Base-by-base conservation (phyloP, 2,113 vertebrate species). In the Actenoides lindsayi region DNA sequence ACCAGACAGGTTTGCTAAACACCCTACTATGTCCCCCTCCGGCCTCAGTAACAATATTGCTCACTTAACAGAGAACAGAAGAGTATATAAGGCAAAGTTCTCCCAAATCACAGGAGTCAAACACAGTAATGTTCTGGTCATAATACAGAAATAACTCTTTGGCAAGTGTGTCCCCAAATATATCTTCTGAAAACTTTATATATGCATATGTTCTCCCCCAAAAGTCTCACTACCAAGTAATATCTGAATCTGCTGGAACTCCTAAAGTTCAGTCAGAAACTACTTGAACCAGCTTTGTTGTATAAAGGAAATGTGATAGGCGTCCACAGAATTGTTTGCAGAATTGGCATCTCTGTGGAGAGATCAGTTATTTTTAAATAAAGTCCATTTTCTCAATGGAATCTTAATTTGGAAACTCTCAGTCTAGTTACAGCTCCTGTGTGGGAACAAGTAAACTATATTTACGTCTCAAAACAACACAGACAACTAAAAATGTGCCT, bases 391-490 rank as follows among this genome's bases (percentile, higher is more conserved):
- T 70, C 44, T 64, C 56, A 48, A 59, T 27, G 28, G 24, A 59
- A 64, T 65, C 46, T 79, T 65, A 33, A 70, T 69, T 74, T 83
- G 35, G 31, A 75, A 87, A 59, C 59, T 77, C 17, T 78, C 46
- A 50, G 10, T 79, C 44, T 56, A 79, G n/a, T 87, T 89, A 74
- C 70, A 82, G 27, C 14, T 78, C 56, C 33, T 57, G 4, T 65
- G 57, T 46, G 56, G 41, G 75, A 54, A 6, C 11, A 33, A 42
- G n/a, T 68, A 88, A 67, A 67, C 41, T 81, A 57, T 57, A 81
- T 41, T 88, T 85, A 83, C 83, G 24, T 42, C 54, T 87, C 79
- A 91, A 90, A 90, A 93, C 41, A 87, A 81, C 46, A 71, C 30
- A 63, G 35, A 67, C 57, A 81, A 84, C 23, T 67, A 18, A 57